Conservation (phyloP, 2,797 vertebrate genomes). For the Dicrostonyx torquatus region DNA sequence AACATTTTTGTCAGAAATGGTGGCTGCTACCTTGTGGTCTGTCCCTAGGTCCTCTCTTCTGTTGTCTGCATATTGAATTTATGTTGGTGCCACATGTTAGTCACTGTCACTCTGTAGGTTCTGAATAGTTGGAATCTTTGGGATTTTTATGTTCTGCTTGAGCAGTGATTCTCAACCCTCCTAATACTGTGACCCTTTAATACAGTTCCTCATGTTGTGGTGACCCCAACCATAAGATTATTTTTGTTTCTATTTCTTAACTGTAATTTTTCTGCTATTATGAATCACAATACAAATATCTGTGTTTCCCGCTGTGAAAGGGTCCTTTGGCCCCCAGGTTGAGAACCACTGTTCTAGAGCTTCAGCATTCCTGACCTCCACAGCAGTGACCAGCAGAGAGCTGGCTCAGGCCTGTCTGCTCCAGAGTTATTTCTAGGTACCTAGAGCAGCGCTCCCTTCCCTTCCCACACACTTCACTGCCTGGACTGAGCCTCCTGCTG, state of each 20-base stretch:
- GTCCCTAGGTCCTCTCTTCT: neutral
- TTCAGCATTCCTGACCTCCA: neutral
- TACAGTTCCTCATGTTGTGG: neutral
- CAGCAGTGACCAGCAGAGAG: neutral
- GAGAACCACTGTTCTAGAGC: neutral
- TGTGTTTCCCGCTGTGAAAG: neutral
- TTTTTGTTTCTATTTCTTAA: neutral
- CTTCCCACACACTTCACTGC: neutral
- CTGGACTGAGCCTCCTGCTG: neutral
- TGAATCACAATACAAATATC: neutral
- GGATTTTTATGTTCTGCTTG: neutral
- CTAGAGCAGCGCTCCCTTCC: neutral
- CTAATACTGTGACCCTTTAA: neutral
- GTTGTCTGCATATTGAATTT: neutral
- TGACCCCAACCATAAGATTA: neutral
- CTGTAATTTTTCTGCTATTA: neutral
- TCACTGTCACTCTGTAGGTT: neutral
- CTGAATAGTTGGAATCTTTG: neutral
- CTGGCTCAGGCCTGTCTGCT: neutral
- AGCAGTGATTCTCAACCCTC: neutral
- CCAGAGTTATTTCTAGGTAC: neutral
- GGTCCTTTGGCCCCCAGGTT: neutral
- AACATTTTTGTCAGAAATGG: neutral
- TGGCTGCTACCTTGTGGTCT: neutral
- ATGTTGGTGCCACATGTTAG: neutral